Conservation (phyloP, 2,888 invertebrate genomes). For the Beris chalybata region DNA sequence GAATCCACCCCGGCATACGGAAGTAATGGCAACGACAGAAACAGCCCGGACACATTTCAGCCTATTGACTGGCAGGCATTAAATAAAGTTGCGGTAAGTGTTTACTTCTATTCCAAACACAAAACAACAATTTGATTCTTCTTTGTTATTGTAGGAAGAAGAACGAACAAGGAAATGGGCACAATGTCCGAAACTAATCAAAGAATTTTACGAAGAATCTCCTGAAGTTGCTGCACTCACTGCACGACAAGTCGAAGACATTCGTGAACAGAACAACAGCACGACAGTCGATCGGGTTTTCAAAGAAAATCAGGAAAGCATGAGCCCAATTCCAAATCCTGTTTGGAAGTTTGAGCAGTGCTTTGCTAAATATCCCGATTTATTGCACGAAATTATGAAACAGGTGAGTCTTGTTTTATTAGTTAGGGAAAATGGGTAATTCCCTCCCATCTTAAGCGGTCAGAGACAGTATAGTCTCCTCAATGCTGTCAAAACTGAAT, state of each 20-base stretch:
- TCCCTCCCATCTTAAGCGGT: too few relatives aligned
- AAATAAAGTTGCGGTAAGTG: constrained; percentile 58
- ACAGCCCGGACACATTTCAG: constrained; percentile 43
- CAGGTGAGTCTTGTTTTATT: constrained; percentile 54
- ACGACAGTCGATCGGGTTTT: constrained; percentile 74
- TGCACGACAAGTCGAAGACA: constrained; percentile 63
- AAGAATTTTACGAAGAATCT: constrained; percentile 83
- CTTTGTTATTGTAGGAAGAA: constrained; percentile 56
- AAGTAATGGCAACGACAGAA: neutral
- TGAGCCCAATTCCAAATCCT: constrained; percentile 52
- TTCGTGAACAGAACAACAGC: constrained; percentile 69
- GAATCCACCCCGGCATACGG: constrained; percentile 34
- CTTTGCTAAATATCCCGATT: constrained; percentile 79
- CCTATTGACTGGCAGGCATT: constrained; percentile 64
- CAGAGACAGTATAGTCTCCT: too few relatives aligned
- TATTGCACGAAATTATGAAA: constrained; percentile 76
- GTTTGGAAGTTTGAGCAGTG: constrained; percentile 77
- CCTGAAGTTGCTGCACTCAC: constrained; percentile 69
- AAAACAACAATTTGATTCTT: constrained; percentile 3
- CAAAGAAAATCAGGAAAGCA: constrained; percentile 54
- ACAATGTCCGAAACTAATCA: constrained; percentile 68
- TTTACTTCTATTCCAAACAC: constrained; percentile 8
- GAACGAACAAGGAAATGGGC: constrained; percentile 65
- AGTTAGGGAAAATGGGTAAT: too few relatives aligned
- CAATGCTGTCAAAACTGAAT: too few relatives aligned